Conservation (phyloP, 1,140 invertebrate genomes). For the Eubasilissa regina region DNA sequence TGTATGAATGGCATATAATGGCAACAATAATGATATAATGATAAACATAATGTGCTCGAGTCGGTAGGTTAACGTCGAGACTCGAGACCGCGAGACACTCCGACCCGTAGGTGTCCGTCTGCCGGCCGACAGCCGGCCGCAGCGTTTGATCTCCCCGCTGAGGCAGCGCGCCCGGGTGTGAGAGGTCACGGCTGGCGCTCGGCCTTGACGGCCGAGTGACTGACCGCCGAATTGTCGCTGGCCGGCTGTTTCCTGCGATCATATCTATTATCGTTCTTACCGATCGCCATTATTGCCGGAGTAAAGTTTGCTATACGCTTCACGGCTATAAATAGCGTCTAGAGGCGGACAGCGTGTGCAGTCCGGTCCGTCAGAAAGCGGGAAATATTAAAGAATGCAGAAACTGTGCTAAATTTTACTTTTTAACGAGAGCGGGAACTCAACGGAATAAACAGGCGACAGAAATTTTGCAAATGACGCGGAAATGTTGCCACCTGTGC, state of each 20-base stretch:
- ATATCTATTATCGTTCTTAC: slow-evolving; percentile 8
- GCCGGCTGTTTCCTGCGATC: not conserved
- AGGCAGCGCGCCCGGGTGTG: not conserved
- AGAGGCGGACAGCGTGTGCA: too few relatives aligned
- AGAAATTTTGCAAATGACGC: too few relatives aligned
- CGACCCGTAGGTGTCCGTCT: not conserved
- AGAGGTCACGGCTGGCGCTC: slow-evolving; percentile 31
- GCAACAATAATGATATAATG: not conserved
- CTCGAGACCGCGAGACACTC: not conserved
- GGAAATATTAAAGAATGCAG: too few relatives aligned
- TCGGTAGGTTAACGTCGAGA: slow-evolving; percentile 1
- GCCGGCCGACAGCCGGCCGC: not conserved
- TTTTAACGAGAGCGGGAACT: too few relatives aligned
- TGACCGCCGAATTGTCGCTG: slow-evolving; percentile 36
- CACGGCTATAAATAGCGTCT: too few relatives aligned
- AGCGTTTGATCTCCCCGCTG: not conserved
- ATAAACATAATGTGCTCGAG: too few relatives aligned
- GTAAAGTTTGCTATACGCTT: not conserved
- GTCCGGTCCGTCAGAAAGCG: too few relatives aligned
- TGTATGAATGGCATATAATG: too few relatives aligned
- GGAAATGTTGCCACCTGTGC: too few relatives aligned
- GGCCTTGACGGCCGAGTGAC: slow-evolving; percentile 32
- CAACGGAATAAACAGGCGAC: too few relatives aligned
- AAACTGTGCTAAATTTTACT: too few relatives aligned
- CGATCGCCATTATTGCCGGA: not conserved